Conservation (phyloP, 2,888 invertebrate species). For the Muscina levida region DNA sequence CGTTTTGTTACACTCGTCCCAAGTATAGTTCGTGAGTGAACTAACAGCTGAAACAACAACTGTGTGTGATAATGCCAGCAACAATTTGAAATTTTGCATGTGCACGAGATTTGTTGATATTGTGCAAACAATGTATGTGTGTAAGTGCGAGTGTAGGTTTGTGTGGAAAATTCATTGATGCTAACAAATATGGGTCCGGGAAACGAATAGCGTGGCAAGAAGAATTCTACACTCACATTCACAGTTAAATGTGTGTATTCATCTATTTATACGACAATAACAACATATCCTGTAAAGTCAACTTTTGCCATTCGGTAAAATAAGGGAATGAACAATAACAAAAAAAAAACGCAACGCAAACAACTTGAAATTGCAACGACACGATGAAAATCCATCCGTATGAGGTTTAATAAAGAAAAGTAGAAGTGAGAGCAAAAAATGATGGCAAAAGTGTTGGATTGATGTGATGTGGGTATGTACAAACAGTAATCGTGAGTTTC, state of each 20-base stretch:
- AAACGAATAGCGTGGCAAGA: constrained; percentile 54
- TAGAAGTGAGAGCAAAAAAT: neutral
- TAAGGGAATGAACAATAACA: neutral
- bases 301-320: constrained; percentile 7
- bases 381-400: too few relatives aligned
- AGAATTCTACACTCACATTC: constrained; percentile 18
- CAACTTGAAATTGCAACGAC: neutral
- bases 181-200: constrained; percentile 76
- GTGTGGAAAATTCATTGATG: constrained; percentile 74
- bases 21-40: too few relatives aligned
- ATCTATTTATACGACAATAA: constrained; percentile 9
- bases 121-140: constrained; percentile 27
- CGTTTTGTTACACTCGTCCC: too few relatives aligned
- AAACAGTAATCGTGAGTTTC: too few relatives aligned
- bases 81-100: constrained; percentile 44
- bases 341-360: constrained; percentile 5
- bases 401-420: too few relatives aligned
- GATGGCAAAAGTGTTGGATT: too few relatives aligned
- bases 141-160: constrained; percentile 41
- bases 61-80: neutral
- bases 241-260: constrained; percentile 22
- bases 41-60: neutral
- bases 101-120: constrained; percentile 56
- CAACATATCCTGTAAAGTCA: neutral
- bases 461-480: neutral